phyloP scores from a whole-genome alignment of 2,113 vertebrate species.

The Xyrauchen texanus region DNA sequence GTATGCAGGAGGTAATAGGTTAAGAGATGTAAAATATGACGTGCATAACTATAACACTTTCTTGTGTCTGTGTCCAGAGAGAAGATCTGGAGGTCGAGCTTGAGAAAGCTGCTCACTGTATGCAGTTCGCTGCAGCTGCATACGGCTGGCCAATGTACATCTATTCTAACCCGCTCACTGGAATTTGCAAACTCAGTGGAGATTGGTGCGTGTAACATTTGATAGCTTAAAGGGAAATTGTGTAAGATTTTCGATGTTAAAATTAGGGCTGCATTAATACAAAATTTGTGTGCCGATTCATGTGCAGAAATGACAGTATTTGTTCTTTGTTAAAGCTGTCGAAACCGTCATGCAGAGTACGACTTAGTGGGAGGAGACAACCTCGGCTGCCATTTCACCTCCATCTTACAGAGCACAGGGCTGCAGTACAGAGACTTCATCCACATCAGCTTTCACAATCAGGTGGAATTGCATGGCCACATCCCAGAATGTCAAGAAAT shows the following conservation, averaged over 20 bases:
- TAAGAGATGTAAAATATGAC: too few relatives aligned
- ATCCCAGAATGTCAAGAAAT: too few relatives aligned
- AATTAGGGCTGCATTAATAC: too few relatives aligned
- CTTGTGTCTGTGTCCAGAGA: constrained; percentile 64
- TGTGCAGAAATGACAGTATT: too few relatives aligned
- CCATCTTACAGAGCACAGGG: constrained; percentile 88
- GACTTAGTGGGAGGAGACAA: constrained; percentile 84
- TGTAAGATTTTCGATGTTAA: too few relatives aligned
- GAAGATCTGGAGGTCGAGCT: constrained; percentile 84
- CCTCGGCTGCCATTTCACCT: constrained; percentile 85
- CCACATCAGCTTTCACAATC: constrained; percentile 93
- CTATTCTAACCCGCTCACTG: constrained; percentile 84
- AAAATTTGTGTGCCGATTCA: too few relatives aligned
- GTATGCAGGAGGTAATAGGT: not conserved
- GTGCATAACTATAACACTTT: not conserved
- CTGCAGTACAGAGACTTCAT: constrained; percentile 96
- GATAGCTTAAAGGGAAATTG: too few relatives aligned
- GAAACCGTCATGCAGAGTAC: constrained; percentile 70
- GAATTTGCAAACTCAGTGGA: constrained; percentile 83
- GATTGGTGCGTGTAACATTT: constrained; percentile 81
- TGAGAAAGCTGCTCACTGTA: constrained; percentile 86
- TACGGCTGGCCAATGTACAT: constrained; percentile 96
- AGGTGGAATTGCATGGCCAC: constrained; percentile 69
- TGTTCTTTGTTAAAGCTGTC: constrained; percentile 73
- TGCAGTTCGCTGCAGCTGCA: constrained; percentile 90